Evolutionary conservation across 2,888 invertebrate genomes (phyloP).

Genomic region (Drosophila kokeensis): DNA sequence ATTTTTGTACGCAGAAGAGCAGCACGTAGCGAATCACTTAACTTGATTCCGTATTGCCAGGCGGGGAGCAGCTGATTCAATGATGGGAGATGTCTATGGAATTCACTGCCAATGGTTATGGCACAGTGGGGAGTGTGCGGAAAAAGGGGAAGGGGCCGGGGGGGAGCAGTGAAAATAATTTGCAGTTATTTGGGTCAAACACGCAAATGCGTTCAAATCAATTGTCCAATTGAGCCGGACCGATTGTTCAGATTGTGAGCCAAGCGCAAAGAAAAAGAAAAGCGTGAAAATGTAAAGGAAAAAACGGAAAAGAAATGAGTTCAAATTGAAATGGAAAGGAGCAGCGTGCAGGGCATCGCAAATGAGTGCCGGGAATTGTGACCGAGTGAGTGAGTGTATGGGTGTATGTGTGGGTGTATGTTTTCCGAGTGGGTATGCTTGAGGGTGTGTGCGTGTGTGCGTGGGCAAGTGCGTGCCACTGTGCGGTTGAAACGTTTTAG

Average conservation of each 20-base stretch:
- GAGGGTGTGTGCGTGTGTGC: constrained; percentile 23
- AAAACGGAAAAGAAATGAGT: constrained; percentile 51
- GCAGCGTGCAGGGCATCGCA: constrained; percentile 79
- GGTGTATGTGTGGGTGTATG: constrained; percentile 12
- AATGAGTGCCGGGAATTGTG: constrained; percentile 66
- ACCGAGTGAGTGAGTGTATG: constrained; percentile 5
- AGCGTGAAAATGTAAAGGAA: constrained; percentile 12
- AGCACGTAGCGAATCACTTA: constrained; percentile 78
- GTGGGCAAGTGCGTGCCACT: constrained; percentile 60
- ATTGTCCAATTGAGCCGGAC: constrained; percentile 76
- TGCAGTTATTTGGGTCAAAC: constrained; percentile 77
- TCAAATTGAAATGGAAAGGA: constrained; percentile 77
- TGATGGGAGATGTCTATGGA: constrained; percentile 37
- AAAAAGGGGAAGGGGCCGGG: too few relatives aligned
- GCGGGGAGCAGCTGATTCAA: constrained; percentile 21
- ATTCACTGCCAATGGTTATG: constrained; percentile 47
- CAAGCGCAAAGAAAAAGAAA: background rate
- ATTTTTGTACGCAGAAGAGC: constrained; percentile 37
- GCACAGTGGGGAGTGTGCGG: constrained; percentile 55
- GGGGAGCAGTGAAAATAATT: constrained; percentile 60
- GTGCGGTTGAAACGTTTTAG: constrained; percentile 65
- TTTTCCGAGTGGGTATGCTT: constrained; percentile 3
- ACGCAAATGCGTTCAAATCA: constrained; percentile 84
- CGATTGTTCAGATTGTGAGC: constrained; percentile 66
- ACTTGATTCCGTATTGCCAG: constrained; percentile 61